A percentile compares a stretch with the other conserved stretches of the same genome.
Evolutionary conservation across 2,113 vertebrate species (phyloP).

Genomic region (Drymodes brunneopygia): DNA sequence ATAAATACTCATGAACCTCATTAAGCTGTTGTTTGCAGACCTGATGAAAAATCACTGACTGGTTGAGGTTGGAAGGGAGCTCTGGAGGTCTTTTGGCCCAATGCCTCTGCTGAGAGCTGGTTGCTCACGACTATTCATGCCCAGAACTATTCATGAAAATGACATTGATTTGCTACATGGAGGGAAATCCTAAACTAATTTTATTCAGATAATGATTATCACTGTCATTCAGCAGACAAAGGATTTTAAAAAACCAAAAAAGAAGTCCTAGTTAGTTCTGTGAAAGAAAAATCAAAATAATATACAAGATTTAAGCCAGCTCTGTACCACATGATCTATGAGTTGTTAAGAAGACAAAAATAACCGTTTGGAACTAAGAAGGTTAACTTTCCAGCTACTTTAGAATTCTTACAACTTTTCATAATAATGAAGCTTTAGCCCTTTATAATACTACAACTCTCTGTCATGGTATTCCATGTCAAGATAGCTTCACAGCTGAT

Average conservation of each 20-base stretch:
- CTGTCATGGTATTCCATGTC: neutral
- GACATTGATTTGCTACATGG: neutral
- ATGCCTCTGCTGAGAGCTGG: neutral
- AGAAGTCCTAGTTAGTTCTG: neutral
- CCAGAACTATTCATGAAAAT: neutral
- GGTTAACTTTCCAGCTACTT: neutral
- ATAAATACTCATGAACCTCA: neutral
- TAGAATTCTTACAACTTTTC: neutral
- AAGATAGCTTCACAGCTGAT: neutral
- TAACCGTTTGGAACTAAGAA: neutral
- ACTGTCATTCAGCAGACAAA: neutral
- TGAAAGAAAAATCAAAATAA: neutral
- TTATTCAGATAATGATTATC: neutral
- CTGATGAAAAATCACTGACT: neutral
- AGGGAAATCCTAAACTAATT: neutral
- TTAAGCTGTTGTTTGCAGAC: neutral
- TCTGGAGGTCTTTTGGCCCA: neutral
- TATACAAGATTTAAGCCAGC: neutral
- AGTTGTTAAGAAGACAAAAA: neutral
- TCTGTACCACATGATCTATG: neutral
- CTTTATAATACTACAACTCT: neutral
- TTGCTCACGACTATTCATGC: neutral
- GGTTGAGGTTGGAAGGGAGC: neutral
- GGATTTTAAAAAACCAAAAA: neutral
- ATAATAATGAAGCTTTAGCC: neutral